These are phyloP conservation scores for Pimpla rufipes DNA, from an alignment of 2,888 invertebrate species.

Conservation along the genomic window DNA sequence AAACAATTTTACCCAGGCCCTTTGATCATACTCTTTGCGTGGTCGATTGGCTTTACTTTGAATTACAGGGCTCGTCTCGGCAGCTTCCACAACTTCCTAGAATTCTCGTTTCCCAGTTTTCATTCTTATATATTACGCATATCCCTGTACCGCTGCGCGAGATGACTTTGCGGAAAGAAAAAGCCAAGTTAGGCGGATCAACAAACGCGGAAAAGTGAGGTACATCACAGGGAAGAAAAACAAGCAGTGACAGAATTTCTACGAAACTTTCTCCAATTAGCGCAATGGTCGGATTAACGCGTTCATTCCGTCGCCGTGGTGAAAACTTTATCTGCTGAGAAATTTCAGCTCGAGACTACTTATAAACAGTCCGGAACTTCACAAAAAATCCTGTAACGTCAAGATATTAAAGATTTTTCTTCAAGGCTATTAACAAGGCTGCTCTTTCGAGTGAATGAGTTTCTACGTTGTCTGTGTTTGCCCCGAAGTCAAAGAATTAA, in stretches of 20 bases:
- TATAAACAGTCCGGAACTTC: neutral
- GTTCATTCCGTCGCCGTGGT: neutral
- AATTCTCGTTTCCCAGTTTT: neutral
- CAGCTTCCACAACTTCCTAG: neutral
- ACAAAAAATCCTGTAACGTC: neutral
- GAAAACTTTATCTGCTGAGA: neutral
- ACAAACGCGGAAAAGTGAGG: neutral
- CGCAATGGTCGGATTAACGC: neutral
- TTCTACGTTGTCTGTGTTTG: no score
- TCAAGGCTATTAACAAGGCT: no score
- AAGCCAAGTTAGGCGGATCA: neutral
- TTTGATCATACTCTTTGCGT: conserved; percentile 60
- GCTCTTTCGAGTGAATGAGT: no score
- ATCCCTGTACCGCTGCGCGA: neutral
- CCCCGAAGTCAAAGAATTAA: no score
- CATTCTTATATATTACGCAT: conserved; percentile 4
- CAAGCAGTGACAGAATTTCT: neutral
- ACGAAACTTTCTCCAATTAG: neutral
- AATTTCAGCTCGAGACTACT: neutral
- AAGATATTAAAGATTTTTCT: neutral
- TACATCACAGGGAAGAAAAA: neutral
- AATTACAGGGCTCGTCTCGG: conserved; percentile 39
- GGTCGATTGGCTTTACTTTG: conserved; percentile 51
- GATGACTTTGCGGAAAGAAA: neutral
- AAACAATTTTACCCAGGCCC: conserved; percentile 44